Evolutionary conservation across 2,113 vertebrate species (phyloP), one percentile per base, ranked within the genome.

Genomic region (Pterocles burchelli): DNA sequence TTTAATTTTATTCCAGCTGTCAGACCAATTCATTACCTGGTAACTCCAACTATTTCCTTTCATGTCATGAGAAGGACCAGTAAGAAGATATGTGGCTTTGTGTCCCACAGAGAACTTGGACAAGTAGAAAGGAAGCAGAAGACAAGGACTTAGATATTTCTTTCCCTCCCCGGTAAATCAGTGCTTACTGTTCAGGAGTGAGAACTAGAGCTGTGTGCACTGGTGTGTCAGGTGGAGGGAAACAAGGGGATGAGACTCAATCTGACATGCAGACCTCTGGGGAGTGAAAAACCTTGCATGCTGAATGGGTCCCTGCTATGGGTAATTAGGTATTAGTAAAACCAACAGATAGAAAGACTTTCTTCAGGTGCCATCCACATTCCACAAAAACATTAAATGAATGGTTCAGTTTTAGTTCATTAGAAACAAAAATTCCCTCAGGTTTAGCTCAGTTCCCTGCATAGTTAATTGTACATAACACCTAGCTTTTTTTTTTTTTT

Each of bases 161-260:
- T 72, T 86, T 68, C 22, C 11, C 11, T 80, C 15, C 3, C 16
- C 38, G 51, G 1, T 41, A 76, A 58, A 68, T 31, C 52, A 68
- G 17, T 28, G 6, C 10, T 43, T 43, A 11, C 45, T n/a, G 15
- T 54, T 59, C 54, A 75, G n/a, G 22, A 71, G 14, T 41, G 28
- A 88, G 62, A 75, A 49, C 11, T 54, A 55, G 11, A 21, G 10
- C 29, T 82, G 49, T 1, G 1, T 54, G 45, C 10, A 45, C 17
- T 0, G 0, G 33, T 48, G 49, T 24, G 9, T 43, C 33, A 57
- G 29, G 22, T 34, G 31, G n/a, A 59, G 21, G 9, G 16, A 62
- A 77, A 66, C 6, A 38, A 54, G 10, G 10, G 9, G 8, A 24
- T 59, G 28, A 26, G 38, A 48, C 7, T 51, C 21, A 26, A 8